A percentile compares a stretch with the other conserved stretches of the same genome.
Conservation (phyloP, 2,888 invertebrate species). For the Lycaena phlaeas region DNA sequence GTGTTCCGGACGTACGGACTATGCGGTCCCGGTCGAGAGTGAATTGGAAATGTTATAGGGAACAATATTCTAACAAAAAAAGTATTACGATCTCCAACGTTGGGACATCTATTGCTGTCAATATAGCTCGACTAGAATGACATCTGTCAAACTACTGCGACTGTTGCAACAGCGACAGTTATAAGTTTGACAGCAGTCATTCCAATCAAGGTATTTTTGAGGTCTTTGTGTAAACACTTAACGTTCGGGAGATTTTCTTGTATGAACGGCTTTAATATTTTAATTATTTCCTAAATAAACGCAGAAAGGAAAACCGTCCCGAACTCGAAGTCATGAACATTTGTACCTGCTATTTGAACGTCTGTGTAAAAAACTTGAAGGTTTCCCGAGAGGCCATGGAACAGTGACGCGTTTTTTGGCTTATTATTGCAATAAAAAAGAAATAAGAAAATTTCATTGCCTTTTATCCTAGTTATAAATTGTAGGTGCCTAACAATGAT, state of each 20-base stretch:
- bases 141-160: too few relatives aligned
- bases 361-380: too few relatives aligned
- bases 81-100: too few relatives aligned
- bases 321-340: constrained; percentile 1
- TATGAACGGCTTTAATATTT: not conserved
- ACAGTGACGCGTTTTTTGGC: too few relatives aligned
- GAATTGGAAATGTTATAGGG: not conserved
- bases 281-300: not conserved
- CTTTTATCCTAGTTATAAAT: constrained; percentile 19
- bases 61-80: not conserved
- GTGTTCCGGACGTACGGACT: not conserved
- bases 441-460: constrained; percentile 17
- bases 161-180: too few relatives aligned
- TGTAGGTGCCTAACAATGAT: constrained; percentile 23
- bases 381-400: too few relatives aligned
- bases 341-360: constrained; percentile 11
- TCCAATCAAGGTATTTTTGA: not conserved
- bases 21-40: not conserved
- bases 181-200: not conserved
- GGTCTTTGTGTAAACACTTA: not conserved
- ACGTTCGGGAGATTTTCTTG: not conserved
- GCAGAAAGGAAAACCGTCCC: not conserved
- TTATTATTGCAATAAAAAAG: constrained; percentile 9
- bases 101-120: too few relatives aligned
- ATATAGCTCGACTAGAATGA: too few relatives aligned